Base-by-base conservation (phyloP, 2,113 vertebrate genomes). In the Apeltes quadracus region DNA sequence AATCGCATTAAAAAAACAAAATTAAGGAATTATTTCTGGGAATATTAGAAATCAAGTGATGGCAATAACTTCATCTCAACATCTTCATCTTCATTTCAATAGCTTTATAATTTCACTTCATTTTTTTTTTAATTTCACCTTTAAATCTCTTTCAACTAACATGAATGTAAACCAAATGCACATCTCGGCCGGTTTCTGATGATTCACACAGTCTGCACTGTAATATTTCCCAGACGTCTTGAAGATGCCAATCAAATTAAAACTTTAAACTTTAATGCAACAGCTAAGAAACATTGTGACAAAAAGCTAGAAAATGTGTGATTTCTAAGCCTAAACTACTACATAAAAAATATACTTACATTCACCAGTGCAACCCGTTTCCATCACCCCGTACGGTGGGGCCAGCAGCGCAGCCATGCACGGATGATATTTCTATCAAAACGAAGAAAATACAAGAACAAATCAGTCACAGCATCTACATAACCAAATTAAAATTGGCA, bases 371-470 rank as follows among this genome's bases (percentile, higher is more conserved):
- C 94, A 93, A 75, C 91, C 88, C 44, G 94, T 97, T 93, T 99
- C 97, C 96, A 98, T 98, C 93, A 95, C 96, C 92, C 96, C 96
- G 92, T 98, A 98, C 51, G 96, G 96, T 88, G 98, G 97, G 90
- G 95, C 95, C 43, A 98, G 94, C 71, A 98, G 95, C 84, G 95
- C 96, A 87, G 97, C 96, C 96, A 98, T 97, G 87, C 95, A 98
- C 82, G 95, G 95, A 85, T 96, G 96, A 83, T 96, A 97, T 94
- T 95, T 98, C 97, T 99, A 88, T 71, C 91, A 91, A 64, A 51
- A 64, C 1, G 16, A 75, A 44, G 9, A 68, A 65, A 39, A 73
- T 2, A 44, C 5, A 64, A 51, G 3, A 43, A 55, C 18, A 68
- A 27, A 72, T 39, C 5, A 89, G 89, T 83, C 89, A 82, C n/a